Percentiles rank a stretch among this genome's conserved stretches.
phyloP scores from a whole-genome alignment of 2,888 invertebrate genomes.

The Dione juno region DNA sequence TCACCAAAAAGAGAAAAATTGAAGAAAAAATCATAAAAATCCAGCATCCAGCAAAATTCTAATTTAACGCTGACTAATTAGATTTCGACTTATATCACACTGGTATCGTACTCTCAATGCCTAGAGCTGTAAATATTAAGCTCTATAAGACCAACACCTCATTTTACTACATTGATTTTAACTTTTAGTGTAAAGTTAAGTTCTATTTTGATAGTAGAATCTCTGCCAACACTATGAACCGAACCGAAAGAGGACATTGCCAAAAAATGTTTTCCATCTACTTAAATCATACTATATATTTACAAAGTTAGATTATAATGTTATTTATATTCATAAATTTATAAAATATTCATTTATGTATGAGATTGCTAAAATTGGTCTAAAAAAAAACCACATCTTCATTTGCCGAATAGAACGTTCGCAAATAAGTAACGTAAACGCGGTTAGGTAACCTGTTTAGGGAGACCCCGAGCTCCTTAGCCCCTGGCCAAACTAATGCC shows the following conservation, averaged over 20 bases:
- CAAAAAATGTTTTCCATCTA: constrained; percentile 10
- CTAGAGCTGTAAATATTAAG: neutral
- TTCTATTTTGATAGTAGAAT: neutral
- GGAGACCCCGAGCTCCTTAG: constrained; percentile 67
- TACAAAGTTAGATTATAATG: neutral
- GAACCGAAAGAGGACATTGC: neutral
- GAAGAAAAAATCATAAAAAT: too few species aligned
- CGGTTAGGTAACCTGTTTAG: constrained; percentile 78
- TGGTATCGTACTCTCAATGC: neutral
- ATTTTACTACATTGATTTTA: neutral
- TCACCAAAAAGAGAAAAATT: too few species aligned
- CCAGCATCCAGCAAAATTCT: too few species aligned
- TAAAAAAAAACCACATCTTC: neutral
- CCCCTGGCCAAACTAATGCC: constrained; percentile 62
- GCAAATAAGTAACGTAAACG: constrained; percentile 76
- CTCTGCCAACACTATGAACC: constrained; percentile 3
- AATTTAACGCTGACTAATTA: too few species aligned
- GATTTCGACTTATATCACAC: too few species aligned
- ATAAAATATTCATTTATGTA: too few species aligned
- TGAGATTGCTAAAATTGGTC: too few species aligned
- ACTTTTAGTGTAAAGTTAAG: neutral
- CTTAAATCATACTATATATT: neutral
- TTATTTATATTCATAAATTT: too few species aligned
- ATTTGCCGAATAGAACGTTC: neutral
- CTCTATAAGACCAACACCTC: neutral